Conservation (phyloP, 2,797 vertebrate species). For the Pseudomugil gertrudae region DNA sequence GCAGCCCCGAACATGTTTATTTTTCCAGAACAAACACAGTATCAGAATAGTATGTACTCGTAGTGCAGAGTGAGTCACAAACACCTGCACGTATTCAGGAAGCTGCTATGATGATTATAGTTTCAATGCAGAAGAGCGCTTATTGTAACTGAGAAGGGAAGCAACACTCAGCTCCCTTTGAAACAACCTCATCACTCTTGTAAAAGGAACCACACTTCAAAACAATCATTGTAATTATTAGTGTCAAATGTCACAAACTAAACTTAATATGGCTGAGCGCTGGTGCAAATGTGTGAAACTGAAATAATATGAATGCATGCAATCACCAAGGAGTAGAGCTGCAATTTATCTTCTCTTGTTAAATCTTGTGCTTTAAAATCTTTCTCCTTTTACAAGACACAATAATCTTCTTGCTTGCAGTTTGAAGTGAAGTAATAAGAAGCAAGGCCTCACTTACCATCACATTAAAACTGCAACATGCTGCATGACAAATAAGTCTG, state of each 20-base stretch:
- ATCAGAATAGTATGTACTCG: slow-evolving; percentile 20
- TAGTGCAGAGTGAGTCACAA: slow-evolving; percentile 33
- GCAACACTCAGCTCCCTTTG: slow-evolving; percentile 50
- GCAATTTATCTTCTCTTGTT: not conserved
- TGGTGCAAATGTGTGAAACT: not conserved
- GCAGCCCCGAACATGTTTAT: not conserved
- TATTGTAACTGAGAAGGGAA: slow-evolving; percentile 55
- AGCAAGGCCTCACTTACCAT: slow-evolving; percentile 21
- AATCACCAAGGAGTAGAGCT: not conserved
- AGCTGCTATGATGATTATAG: slow-evolving; percentile 11
- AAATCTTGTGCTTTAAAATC: not conserved
- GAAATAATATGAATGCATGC: not conserved
- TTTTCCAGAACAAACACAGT: slow-evolving; percentile 1
- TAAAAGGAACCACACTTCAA: slow-evolving; percentile 32
- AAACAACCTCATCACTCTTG: slow-evolving; percentile 19
- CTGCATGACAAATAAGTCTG: slow-evolving; percentile 29
- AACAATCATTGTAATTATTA: slow-evolving; percentile 28
- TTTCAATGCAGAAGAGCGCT: slow-evolving; percentile 26
- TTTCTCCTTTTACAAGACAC: slow-evolving; percentile 4
- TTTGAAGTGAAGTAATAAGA: slow-evolving; percentile 18
- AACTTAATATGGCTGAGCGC: slow-evolving; percentile 9
- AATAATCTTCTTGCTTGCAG: not conserved
- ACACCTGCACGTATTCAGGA: slow-evolving; percentile 42
- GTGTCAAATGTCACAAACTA: slow-evolving; percentile 6
- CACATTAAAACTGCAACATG: slow-evolving; percentile 16